Evolutionary conservation across 2,797 vertebrate species (phyloP).

Genomic region (Tolypeutes matacus): DNA sequence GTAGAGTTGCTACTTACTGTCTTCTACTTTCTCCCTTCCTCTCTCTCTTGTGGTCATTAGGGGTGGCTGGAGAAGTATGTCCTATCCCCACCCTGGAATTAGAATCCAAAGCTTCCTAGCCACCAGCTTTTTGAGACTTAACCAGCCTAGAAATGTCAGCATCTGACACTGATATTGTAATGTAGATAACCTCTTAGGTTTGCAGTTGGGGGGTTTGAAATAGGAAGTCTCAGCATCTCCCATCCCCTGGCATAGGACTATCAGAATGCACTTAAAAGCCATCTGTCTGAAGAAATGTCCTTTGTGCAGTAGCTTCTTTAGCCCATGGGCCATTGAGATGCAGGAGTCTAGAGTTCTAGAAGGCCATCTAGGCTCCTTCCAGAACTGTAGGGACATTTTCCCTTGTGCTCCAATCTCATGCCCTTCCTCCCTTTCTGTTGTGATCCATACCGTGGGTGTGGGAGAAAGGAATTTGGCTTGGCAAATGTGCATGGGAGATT

Average conservation of each 20-base stretch:
- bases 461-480: neutral
- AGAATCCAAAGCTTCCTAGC: neutral
- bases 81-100: neutral
- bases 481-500: neutral
- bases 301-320: neutral
- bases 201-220: neutral
- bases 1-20: constrained; percentile 68
- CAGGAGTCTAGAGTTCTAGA: neutral
- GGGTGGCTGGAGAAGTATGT: neutral
- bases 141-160: neutral
- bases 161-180: neutral
- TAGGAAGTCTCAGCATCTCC: neutral
- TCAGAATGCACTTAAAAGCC: neutral
- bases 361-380: neutral
- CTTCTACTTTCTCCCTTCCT: neutral
- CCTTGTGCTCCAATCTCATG: neutral
- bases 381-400: neutral
- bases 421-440: neutral
- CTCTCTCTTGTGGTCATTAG: neutral
- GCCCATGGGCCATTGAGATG: neutral
- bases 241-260: neutral
- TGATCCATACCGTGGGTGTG: neutral
- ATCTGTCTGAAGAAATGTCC: neutral
- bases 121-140: neutral
- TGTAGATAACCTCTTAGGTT: neutral